Percentiles rank a stretch among this genome's conserved stretches.
Evolutionary conservation across 1,140 invertebrate genomes (phyloP).

Genomic region (Drosophila mayri): DNA sequence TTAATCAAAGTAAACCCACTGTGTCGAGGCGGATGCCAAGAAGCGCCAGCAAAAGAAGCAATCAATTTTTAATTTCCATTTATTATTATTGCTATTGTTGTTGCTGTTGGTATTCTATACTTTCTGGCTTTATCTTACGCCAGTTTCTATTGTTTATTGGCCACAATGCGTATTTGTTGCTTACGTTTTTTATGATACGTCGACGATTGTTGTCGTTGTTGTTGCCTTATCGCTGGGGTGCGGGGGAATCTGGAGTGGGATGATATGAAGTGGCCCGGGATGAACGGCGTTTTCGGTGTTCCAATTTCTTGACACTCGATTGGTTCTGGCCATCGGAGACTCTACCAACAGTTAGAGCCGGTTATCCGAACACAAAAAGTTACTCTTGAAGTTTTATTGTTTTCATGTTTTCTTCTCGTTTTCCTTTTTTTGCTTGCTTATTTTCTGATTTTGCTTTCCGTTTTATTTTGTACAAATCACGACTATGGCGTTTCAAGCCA

Average conservation of each 20-base stretch:
- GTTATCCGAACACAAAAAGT: constrained; percentile 35
- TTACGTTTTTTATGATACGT: constrained; percentile 51
- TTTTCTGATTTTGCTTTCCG: constrained; percentile 41
- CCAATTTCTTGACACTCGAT: constrained; percentile 51
- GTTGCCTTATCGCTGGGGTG: constrained; percentile 26
- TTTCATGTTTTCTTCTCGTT: constrained; percentile 19
- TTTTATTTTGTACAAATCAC: constrained; percentile 60
- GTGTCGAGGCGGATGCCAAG: constrained; percentile 51
- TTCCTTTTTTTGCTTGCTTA: constrained; percentile 21
- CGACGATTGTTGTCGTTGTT: constrained; percentile 5
- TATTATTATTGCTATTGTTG: constrained; percentile 60
- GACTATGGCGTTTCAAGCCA: constrained; percentile 53
- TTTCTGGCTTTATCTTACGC: constrained; percentile 38
- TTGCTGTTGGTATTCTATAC: constrained; percentile 16
- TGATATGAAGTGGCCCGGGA: constrained; percentile 7
- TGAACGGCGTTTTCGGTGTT: constrained; percentile 44
- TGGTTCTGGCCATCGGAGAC: constrained; percentile 45
- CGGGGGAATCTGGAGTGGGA: constrained; percentile 19
- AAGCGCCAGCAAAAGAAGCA: constrained; percentile 67
- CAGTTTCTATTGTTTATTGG: constrained; percentile 60
- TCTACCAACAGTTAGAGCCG: constrained; percentile 39
- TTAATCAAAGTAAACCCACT: constrained; percentile 46
- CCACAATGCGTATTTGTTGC: constrained; percentile 30
- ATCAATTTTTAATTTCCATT: constrained; percentile 76
- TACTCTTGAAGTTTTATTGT: constrained; percentile 42